A percentile compares a stretch with the other conserved stretches of the same genome.
Conservation (phyloP, 2,113 vertebrate genomes). For the Callithrix jacchus region DNA sequence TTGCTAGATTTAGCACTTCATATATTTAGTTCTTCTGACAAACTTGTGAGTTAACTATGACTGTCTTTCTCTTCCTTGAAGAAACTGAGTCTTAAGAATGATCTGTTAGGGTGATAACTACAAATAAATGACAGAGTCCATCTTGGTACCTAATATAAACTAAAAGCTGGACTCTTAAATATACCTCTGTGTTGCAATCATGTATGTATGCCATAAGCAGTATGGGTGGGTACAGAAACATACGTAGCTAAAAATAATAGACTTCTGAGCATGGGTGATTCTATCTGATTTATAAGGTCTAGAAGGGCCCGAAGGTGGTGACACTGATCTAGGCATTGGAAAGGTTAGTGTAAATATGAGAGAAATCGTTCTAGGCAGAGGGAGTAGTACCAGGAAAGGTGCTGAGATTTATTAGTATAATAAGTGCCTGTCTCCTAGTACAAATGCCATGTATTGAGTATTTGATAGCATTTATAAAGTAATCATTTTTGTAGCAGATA, state of each 20-base stretch:
- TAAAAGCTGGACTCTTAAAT: background rate
- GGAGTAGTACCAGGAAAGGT: background rate
- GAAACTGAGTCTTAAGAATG: background rate
- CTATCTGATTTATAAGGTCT: background rate
- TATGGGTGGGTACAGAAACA: background rate
- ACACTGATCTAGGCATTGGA: background rate
- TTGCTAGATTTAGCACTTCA: background rate
- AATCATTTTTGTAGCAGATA: background rate
- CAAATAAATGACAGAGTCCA: background rate
- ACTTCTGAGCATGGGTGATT: background rate
- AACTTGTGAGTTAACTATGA: background rate
- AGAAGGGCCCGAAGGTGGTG: background rate
- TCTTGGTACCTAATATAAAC: background rate
- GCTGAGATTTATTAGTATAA: background rate
- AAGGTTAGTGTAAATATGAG: background rate
- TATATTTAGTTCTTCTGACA: background rate
- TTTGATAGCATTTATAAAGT: conserved; percentile 29
- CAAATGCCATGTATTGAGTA: background rate
- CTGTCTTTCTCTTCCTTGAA: background rate
- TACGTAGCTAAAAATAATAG: background rate
- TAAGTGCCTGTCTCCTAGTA: background rate
- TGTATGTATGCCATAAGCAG: no score
- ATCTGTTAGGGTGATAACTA: background rate
- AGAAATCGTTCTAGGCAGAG: background rate
- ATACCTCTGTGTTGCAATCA: background rate